A percentile compares a stretch with the other conserved stretches of the same genome.
phyloP scores from a whole-genome alignment of 1,140 invertebrate genomes.

The Rhopalosiphum padi region DNA sequence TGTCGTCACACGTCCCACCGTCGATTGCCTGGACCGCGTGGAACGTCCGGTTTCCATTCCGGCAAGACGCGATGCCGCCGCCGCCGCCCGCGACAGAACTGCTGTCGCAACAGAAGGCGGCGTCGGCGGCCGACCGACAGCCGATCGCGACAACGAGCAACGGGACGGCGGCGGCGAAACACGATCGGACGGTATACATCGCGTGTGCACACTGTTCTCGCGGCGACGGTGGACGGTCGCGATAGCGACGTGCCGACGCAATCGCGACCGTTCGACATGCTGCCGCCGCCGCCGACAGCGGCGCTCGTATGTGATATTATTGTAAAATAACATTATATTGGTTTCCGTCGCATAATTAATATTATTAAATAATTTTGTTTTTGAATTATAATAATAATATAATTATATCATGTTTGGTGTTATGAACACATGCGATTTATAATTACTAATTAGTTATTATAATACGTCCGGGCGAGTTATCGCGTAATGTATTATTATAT shows the following conservation, averaged over 20 bases:
- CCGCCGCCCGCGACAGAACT: neutral
- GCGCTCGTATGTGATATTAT: neutral
- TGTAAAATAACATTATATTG: too few relatives aligned
- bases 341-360: neutral
- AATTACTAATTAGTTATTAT: too few relatives aligned
- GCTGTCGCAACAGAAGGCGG: neutral
- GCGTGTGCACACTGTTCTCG: slow-evolving; percentile 9
- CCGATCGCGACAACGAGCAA: neutral
- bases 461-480: neutral
- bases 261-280: neutral
- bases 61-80: neutral
- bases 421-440: too few relatives aligned
- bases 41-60: neutral
- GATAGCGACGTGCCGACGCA: neutral
- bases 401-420: neutral
- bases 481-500: neutral
- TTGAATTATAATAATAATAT: neutral
- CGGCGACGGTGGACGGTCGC: neutral
- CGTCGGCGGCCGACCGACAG: neutral
- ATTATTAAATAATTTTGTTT: neutral
- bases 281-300: neutral
- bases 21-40: neutral
- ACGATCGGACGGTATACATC: slow-evolving; percentile 46
- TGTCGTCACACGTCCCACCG: neutral
- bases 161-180: slow-evolving; percentile 5